Percentiles rank a stretch among this genome's conserved stretches.
Evolutionary conservation across 2,113 vertebrate species (phyloP).

Genomic region (Rousettus leschenaultii): DNA sequence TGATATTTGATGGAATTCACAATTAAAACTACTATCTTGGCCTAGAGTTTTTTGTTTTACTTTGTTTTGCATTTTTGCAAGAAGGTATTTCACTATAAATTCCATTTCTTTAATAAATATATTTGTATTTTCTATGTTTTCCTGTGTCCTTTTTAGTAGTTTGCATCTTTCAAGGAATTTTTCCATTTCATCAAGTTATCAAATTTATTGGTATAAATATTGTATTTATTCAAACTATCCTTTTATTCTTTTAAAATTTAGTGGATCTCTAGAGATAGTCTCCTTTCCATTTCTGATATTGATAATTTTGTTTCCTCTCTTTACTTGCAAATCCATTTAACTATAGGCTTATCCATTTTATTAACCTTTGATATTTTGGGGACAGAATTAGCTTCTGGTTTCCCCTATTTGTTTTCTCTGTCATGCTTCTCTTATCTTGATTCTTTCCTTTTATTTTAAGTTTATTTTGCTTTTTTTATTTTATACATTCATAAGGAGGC

Average conservation of each 20-base stretch:
- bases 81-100: neutral
- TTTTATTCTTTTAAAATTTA: neutral
- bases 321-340: neutral
- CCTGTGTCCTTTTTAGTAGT: neutral
- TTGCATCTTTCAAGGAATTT: neutral
- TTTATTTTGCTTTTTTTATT: neutral
- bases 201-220: neutral
- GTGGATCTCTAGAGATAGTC: neutral
- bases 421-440: neutral
- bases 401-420: neutral
- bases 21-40: neutral
- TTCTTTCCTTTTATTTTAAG: neutral
- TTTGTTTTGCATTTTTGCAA: neutral
- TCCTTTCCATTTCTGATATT: neutral
- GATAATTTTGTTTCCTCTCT: neutral
- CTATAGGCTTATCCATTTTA: neutral
- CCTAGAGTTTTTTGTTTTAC: neutral
- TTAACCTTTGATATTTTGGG: neutral
- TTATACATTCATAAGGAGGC: neutral
- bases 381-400: neutral
- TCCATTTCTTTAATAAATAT: neutral
- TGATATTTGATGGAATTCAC: neutral
- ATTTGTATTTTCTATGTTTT: neutral
- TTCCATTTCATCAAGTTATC: neutral
- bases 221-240: neutral